Evolutionary conservation across 2,888 invertebrate species (phyloP).

Genomic region (Chaitophorus viminalis): DNA sequence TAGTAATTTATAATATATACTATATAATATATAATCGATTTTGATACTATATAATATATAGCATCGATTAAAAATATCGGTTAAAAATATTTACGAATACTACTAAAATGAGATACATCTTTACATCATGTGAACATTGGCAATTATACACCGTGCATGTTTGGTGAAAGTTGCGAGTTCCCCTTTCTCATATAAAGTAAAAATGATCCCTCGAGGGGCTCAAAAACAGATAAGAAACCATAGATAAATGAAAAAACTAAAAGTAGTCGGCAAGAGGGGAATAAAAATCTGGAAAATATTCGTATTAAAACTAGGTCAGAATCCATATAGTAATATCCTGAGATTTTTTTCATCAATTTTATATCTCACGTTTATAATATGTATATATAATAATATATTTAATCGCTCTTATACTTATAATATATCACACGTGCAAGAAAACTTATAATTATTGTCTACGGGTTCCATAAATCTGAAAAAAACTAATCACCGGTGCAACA

Average conservation of each 20-base stretch:
- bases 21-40: too few relatives aligned
- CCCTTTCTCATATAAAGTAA: neutral
- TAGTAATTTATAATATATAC: too few relatives aligned
- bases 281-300: constrained; percentile 8
- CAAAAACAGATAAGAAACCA: constrained; percentile 35
- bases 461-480: neutral
- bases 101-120: neutral
- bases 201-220: constrained; percentile 21
- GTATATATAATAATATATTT: neutral
- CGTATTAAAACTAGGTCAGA: constrained; percentile 22
- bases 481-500: neutral
- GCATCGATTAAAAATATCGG: too few relatives aligned
- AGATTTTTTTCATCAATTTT: neutral
- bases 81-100: neutral
- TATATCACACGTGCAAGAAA: neutral
- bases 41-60: too few relatives aligned
- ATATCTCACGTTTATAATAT: neutral
- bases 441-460: neutral
- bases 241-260: constrained; percentile 17
- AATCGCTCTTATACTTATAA: neutral
- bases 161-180: neutral
- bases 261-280: neutral
- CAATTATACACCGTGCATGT: too few relatives aligned
- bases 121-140: constrained; percentile 12
- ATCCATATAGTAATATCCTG: neutral